Evolutionary conservation across 1,140 invertebrate species (phyloP).

Genomic region (Oryctes rhinoceros): DNA sequence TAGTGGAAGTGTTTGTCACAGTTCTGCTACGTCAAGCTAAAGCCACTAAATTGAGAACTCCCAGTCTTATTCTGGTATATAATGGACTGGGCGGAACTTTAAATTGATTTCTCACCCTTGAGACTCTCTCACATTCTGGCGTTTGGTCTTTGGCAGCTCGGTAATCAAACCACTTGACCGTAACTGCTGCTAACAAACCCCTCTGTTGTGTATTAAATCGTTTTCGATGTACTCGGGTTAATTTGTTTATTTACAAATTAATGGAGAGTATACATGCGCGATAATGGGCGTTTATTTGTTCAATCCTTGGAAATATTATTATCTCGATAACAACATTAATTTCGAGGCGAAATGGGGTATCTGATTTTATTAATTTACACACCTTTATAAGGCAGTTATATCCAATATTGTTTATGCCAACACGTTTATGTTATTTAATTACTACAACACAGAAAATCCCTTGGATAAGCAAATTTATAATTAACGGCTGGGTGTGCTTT

Average conservation of each 20-base stretch:
- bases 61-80: constrained; percentile 45
- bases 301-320: no score
- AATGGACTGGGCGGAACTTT: constrained; percentile 51
- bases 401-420: no score
- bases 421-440: no score
- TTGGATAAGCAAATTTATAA: no score
- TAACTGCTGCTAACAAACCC: constrained; percentile 45
- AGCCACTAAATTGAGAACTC: constrained; percentile 31
- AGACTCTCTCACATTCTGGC: constrained; percentile 48
- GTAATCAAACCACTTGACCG: constrained; percentile 55
- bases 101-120: constrained; percentile 55
- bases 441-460: no score
- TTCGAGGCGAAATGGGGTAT: no score
- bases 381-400: no score
- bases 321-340: no score
- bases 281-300: neutral
- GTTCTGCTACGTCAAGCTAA: constrained; percentile 6
- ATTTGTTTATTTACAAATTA: constrained; percentile 36
- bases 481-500: no score
- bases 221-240: constrained; percentile 19
- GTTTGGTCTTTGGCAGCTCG: constrained; percentile 53
- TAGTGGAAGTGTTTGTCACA: constrained; percentile 8
- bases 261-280: neutral
- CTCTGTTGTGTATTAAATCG: constrained; percentile 29
- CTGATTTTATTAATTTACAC: no score